phyloP scores from a whole-genome alignment of 1,140 invertebrate genomes.

The Drosophila lowei region DNA sequence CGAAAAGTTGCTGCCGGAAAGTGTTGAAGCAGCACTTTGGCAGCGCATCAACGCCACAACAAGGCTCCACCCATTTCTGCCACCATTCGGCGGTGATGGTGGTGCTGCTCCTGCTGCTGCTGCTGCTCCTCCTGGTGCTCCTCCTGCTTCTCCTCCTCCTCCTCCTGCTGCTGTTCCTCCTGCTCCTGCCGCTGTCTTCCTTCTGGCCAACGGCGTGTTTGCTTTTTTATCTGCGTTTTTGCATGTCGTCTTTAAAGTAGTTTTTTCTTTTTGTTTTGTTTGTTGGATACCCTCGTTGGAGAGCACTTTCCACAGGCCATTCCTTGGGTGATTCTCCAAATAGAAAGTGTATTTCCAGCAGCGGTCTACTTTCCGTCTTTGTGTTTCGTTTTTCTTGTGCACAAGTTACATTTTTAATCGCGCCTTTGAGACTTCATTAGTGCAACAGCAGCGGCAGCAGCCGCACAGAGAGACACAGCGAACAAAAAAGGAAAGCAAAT shows the following conservation, averaged over 20 bases:
- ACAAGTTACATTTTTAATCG: constrained; percentile 81
- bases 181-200: neutral
- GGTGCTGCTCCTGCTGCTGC: neutral
- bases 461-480: constrained; percentile 35
- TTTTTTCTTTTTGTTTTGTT: constrained; percentile 42
- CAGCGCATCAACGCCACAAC: constrained; percentile 76
- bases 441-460: constrained; percentile 45
- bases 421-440: constrained; percentile 82
- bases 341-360: constrained; percentile 31
- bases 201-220: constrained; percentile 65
- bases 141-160: too few species aligned
- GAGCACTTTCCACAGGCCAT: neutral
- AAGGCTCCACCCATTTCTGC: constrained; percentile 22
- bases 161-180: too few species aligned
- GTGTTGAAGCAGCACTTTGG: constrained; percentile 81
- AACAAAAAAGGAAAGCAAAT: constrained; percentile 22
- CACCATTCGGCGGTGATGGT: neutral
- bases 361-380: constrained; percentile 32
- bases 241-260: constrained; percentile 59
- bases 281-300: constrained; percentile 6
- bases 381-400: constrained; percentile 50
- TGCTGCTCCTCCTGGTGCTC: neutral
- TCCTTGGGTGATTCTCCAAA: constrained; percentile 18
- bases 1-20: constrained; percentile 47
- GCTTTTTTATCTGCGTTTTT: constrained; percentile 77